Conservation (phyloP, 2,113 vertebrate species). For the Myocastor coypus region DNA sequence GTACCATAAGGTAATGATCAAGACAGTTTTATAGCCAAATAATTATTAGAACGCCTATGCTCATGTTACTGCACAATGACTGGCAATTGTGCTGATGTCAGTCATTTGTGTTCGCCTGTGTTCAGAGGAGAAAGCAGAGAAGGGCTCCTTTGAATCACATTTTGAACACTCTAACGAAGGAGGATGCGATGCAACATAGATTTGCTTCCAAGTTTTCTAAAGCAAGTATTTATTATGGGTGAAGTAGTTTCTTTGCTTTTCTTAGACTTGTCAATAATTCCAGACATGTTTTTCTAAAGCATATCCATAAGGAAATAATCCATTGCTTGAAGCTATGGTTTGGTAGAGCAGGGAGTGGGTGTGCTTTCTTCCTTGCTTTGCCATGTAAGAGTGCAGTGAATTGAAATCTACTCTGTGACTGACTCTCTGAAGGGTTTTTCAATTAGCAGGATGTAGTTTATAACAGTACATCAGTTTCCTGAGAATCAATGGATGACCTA, state of each 20-base stretch:
- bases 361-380: not conserved
- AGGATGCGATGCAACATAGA: not conserved
- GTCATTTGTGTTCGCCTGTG: not conserved
- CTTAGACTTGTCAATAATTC: not conserved
- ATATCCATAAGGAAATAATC: constrained; percentile 48
- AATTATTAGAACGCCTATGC: not conserved
- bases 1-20: constrained; percentile 39
- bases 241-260: not conserved
- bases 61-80: not conserved
- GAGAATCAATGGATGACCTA: constrained; percentile 47
- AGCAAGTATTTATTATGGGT: constrained; percentile 27
- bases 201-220: constrained; percentile 40
- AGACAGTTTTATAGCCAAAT: not conserved
- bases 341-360: constrained; percentile 1
- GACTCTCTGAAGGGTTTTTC: constrained; percentile 60
- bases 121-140: not conserved
- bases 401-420: constrained; percentile 41
- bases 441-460: constrained; percentile 68
- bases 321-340: constrained; percentile 53
- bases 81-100: not conserved
- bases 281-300: not conserved
- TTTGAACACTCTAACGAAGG: not conserved
- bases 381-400: constrained; percentile 14
- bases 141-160: not conserved
- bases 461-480: constrained; percentile 52